A percentile compares a stretch with the other conserved stretches of the same genome.
Conservation (phyloP, 1,140 invertebrate species). For the Drosophila sulfurigaster region DNA sequence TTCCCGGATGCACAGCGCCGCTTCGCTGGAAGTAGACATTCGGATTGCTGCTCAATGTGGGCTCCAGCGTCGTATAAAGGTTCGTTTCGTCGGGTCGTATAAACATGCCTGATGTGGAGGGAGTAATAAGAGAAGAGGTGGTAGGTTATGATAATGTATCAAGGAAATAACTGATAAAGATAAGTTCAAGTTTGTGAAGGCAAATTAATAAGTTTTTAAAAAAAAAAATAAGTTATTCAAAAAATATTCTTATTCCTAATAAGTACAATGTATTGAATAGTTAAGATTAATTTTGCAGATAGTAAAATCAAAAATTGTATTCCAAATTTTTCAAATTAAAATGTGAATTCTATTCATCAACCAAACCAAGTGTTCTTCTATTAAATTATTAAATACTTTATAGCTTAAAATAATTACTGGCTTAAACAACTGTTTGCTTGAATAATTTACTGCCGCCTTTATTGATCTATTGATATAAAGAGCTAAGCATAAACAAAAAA, state of each 20-base stretch:
- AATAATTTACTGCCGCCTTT: not conserved
- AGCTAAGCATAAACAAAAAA: not conserved
- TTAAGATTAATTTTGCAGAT: not conserved
- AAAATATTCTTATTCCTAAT: too few species aligned
- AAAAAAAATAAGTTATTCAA: too few species aligned
- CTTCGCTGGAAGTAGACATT: constrained; percentile 94
- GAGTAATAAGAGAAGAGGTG: constrained; percentile 5
- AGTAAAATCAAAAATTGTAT: not conserved
- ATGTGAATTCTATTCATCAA: not conserved
- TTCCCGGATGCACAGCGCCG: constrained; percentile 90
- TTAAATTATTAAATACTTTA: too few species aligned
- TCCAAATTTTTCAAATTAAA: too few species aligned
- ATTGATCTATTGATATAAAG: constrained; percentile 4
- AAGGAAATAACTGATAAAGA: too few species aligned
- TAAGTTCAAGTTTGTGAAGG: too few species aligned
- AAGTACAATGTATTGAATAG: too few species aligned
- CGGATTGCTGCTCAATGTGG: constrained; percentile 92
- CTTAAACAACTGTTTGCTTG: too few species aligned
- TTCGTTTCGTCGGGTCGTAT: constrained; percentile 91
- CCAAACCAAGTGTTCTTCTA: too few species aligned
- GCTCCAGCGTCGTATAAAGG: constrained; percentile 92
- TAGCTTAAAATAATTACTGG: too few species aligned
- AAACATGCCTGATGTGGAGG: constrained; percentile 88
- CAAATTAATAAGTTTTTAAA: too few species aligned
- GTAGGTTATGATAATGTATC: too few species aligned